These are phyloP conservation scores for Monomorium pharaonis DNA, from an alignment of 1,140 invertebrate genomes.

Conservation along the genomic window DNA sequence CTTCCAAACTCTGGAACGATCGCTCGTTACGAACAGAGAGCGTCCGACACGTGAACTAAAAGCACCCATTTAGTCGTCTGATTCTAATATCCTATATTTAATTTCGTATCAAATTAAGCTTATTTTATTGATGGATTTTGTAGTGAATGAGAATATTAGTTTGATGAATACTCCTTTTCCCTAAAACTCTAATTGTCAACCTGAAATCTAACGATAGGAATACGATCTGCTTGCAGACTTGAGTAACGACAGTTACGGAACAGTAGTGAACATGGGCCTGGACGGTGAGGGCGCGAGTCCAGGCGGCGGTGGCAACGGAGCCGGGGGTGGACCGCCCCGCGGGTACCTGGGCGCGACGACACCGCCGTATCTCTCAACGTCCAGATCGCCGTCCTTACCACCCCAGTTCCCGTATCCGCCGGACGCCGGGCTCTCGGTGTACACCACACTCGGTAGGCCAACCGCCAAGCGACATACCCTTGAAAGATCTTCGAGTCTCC, in stretches of 20 bases:
- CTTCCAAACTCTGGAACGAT: conserved; percentile 24
- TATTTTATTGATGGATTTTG: not conserved
- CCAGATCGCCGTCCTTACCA: conserved; percentile 89
- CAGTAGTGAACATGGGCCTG: conserved; percentile 91
- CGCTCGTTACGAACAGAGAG: conserved; percentile 11
- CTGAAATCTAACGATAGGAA: not conserved
- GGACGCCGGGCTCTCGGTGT: conserved; percentile 90
- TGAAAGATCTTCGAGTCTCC: not conserved
- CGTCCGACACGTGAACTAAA: too few relatives aligned
- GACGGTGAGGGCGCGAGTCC: conserved; percentile 92
- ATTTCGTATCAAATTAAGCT: not conserved
- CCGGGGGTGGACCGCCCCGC: conserved; percentile 86
- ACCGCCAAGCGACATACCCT: not conserved
- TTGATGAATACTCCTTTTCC: not conserved
- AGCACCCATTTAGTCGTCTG: not conserved
- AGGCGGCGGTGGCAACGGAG: conserved; percentile 87
- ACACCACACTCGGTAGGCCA: conserved; percentile 90
- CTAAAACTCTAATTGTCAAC: not conserved
- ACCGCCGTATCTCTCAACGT: conserved; percentile 92
- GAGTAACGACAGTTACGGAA: conserved; percentile 95
- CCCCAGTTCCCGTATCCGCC: conserved; percentile 89
- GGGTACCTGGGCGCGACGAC: conserved; percentile 88
- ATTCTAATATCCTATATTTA: not conserved
- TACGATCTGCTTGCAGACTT: conserved; percentile 87
- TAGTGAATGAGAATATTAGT: not conserved